Evolutionary conservation across 2,888 invertebrate species (phyloP).

Genomic region (Macaria liturata): DNA sequence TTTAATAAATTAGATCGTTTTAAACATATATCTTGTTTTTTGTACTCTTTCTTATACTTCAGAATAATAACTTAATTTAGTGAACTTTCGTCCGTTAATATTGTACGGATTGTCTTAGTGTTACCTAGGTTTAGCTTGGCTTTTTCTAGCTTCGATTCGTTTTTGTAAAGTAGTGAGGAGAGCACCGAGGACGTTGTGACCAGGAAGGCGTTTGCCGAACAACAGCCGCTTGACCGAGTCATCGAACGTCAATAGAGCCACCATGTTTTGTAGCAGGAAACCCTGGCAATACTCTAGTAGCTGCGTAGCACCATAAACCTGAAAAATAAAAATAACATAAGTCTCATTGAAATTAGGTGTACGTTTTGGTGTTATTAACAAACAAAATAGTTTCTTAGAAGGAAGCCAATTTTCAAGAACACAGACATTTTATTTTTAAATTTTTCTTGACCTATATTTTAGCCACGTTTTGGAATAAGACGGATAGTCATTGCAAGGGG

Average conservation of each 20-base stretch:
- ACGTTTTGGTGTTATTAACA: no score
- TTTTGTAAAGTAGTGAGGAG: constrained; percentile 91
- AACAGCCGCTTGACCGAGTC: constrained; percentile 94
- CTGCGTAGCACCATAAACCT: constrained; percentile 94
- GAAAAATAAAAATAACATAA: neutral
- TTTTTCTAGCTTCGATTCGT: constrained; percentile 88
- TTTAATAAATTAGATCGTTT: no score
- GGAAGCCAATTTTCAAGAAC: no score
- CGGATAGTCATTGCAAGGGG: no score
- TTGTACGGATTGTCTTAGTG: constrained; percentile 28
- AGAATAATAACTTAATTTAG: constrained; percentile 9
- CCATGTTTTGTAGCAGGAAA: constrained; percentile 95
- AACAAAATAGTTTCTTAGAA: no score
- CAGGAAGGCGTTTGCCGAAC: constrained; percentile 94
- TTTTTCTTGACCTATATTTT: no score
- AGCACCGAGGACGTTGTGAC: constrained; percentile 94
- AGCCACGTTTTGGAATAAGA: no score
- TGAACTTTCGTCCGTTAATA: no score
- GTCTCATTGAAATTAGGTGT: neutral
- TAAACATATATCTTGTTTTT: no score
- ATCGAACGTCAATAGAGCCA: constrained; percentile 95
- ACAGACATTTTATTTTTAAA: no score
- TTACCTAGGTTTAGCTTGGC: constrained; percentile 71
- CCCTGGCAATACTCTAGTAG: constrained; percentile 95
- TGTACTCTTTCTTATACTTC: no score